A percentile compares a stretch with the other conserved stretches of the same genome.
These are phyloP conservation scores for Mormoops blainvillei DNA, from an alignment of 2,113 vertebrate genomes.

Conservation along the genomic window DNA sequence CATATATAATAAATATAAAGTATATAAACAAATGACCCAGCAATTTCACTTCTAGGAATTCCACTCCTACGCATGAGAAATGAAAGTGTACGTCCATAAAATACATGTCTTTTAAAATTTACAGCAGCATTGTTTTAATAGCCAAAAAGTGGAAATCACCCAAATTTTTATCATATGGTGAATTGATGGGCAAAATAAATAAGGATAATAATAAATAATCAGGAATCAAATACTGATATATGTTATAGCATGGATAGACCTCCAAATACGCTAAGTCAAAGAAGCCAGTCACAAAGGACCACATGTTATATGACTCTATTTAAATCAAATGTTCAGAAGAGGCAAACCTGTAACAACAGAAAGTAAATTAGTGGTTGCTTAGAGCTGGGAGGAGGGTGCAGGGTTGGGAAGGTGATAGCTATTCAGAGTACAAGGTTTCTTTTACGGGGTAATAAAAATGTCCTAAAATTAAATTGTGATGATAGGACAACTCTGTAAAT, in stretches of 20 bases:
- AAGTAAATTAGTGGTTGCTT: background rate
- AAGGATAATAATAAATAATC: background rate
- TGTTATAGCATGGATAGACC: background rate
- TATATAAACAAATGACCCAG: background rate
- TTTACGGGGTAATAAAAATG: background rate
- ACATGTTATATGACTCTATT: background rate
- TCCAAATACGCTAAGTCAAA: slow-evolving; percentile 2
- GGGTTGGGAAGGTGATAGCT: background rate
- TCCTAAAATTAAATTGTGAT: background rate
- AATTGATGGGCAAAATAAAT: background rate
- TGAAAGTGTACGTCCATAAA: background rate
- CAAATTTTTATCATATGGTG: background rate
- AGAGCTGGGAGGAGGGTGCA: background rate
- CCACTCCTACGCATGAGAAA: background rate
- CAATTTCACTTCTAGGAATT: background rate
- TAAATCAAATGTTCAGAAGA: background rate
- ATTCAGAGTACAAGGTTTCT: background rate
- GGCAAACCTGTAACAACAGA: background rate
- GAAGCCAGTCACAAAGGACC: background rate
- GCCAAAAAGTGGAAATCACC: background rate
- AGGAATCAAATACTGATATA: background rate
- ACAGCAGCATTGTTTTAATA: background rate
- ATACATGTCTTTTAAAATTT: background rate
- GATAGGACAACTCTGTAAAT: background rate
- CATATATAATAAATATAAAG: background rate